Conservation (phyloP, 2,113 vertebrate species). For the Oostethus manadensis region DNA sequence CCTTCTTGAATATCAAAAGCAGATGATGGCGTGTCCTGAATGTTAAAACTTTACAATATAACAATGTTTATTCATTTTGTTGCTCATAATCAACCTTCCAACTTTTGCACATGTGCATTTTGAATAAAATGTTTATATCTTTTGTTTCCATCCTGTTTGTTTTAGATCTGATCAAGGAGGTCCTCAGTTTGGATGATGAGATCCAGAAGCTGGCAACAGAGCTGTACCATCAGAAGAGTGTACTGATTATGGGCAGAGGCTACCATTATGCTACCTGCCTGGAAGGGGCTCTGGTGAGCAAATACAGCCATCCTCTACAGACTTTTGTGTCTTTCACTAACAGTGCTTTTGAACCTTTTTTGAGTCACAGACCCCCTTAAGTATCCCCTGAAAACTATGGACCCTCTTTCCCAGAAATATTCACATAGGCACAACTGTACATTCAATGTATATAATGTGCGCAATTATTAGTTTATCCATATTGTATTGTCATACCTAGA, state of each 20-base stretch:
- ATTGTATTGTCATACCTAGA: no score
- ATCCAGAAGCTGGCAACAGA: conserved; percentile 91
- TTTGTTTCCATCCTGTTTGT: neutral
- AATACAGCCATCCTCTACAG: neutral
- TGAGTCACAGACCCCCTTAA: neutral
- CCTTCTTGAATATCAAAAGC: conserved; percentile 50
- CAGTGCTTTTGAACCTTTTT: neutral
- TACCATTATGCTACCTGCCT: conserved; percentile 96
- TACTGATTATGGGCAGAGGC: conserved; percentile 96
- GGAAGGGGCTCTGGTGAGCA: conserved; percentile 90
- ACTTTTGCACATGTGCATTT: neutral
- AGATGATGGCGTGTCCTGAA: conserved; percentile 33
- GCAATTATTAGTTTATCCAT: no score
- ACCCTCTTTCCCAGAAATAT: neutral
- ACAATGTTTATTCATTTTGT: conserved; percentile 30
- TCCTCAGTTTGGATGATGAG: conserved; percentile 92
- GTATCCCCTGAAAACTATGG: neutral
- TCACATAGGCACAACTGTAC: no score
- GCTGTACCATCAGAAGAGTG: conserved; percentile 95
- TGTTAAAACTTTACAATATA: conserved; percentile 35
- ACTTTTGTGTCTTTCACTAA: neutral
- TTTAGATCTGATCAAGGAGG: conserved; percentile 92
- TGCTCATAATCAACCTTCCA: conserved; percentile 17
- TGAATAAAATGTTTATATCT: neutral
- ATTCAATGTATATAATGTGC: no score